phyloP scores from a whole-genome alignment of 2,797 vertebrate genomes.

The Lepidocolaptes lacrymiger region DNA sequence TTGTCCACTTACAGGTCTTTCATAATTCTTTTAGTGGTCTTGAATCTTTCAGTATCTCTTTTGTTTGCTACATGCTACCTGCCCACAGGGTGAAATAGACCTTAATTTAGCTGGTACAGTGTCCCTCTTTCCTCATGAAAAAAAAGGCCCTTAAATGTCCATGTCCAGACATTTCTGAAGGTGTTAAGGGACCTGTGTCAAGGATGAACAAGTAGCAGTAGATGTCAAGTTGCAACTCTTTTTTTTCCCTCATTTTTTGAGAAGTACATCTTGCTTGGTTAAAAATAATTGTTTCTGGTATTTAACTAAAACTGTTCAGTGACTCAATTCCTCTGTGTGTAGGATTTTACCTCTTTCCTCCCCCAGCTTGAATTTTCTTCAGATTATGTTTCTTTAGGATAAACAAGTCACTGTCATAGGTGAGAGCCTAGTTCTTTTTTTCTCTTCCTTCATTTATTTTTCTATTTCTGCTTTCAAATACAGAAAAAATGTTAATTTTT shows the following conservation, averaged over 20 bases:
- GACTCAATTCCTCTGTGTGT: neutral
- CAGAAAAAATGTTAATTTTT: neutral
- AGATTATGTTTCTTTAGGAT: neutral
- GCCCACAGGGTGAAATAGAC: slow-evolving; percentile 22
- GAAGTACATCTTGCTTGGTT: neutral
- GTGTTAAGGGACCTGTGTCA: neutral
- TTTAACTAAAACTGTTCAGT: neutral
- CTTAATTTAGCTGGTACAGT: neutral
- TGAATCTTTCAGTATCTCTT: slow-evolving; percentile 4
- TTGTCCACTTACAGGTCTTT: neutral
- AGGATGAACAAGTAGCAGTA: neutral
- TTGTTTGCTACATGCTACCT: slow-evolving; percentile 16
- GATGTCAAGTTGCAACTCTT: neutral
- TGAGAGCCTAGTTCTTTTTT: neutral
- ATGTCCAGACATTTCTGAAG: neutral
- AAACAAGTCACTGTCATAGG: neutral
- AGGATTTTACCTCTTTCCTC: neutral
- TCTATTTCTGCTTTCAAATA: neutral
- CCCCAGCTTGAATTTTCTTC: neutral
- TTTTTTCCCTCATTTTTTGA: neutral
- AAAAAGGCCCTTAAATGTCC: neutral
- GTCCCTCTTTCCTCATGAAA: neutral
- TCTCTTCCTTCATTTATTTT: neutral
- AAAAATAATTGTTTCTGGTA: neutral
- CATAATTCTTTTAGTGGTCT: slow-evolving; percentile 14